These are phyloP conservation scores for Resseliella maxima DNA, from an alignment of 2,888 invertebrate genomes.

Conservation along the genomic window DNA sequence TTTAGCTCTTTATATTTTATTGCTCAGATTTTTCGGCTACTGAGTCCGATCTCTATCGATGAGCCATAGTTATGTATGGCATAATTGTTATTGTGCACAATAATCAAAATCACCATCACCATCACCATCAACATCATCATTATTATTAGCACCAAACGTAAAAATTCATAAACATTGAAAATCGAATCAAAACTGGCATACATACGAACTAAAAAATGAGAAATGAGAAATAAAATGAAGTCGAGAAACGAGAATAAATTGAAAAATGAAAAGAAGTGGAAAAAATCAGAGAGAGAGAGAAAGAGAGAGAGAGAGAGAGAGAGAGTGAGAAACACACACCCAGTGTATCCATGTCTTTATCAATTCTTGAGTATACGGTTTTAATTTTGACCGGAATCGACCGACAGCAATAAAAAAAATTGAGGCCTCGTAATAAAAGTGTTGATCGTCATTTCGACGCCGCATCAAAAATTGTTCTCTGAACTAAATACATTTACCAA, in stretches of 20 bases:
- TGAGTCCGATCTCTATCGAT: background rate
- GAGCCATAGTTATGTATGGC: background rate
- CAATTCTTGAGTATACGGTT: background rate
- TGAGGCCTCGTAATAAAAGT: constrained; percentile 9
- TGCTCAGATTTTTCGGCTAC: background rate
- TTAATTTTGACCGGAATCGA: background rate
- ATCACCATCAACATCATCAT: background rate
- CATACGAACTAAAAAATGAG: background rate
- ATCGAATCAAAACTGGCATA: background rate
- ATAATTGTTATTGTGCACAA: background rate
- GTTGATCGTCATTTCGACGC: constrained; percentile 9
- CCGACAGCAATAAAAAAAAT: background rate
- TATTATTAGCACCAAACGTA: background rate
- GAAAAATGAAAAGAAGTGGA: too few relatives aligned
- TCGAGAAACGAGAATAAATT: too few relatives aligned
- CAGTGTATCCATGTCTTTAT: constrained; percentile 10
- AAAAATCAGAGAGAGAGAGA: too few relatives aligned
- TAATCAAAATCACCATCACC: constrained; percentile 3
- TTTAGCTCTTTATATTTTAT: background rate
- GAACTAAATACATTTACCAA: background rate
- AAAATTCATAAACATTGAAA: background rate
- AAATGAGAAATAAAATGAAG: background rate
- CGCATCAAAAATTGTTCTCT: background rate
- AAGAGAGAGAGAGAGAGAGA: too few relatives aligned
- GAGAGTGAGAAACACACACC: background rate